A percentile compares a stretch with the other conserved stretches of the same genome.
Conservation (phyloP, 2,113 vertebrate species). For the Podarcis cretensis region DNA sequence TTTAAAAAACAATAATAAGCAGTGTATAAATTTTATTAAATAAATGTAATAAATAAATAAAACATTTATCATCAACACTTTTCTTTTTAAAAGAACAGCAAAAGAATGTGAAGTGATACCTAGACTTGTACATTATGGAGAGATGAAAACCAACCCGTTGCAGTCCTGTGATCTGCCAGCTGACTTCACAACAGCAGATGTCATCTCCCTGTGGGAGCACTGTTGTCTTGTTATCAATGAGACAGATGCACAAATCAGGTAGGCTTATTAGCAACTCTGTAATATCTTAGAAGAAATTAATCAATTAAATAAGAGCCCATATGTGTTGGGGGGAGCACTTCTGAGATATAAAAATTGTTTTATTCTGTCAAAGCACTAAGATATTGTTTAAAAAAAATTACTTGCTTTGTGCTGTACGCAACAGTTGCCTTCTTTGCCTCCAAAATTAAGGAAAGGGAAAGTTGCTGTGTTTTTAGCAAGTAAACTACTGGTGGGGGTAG, state of each 20-base stretch:
- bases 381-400: neutral
- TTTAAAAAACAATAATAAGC: neutral
- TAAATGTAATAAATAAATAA: neutral
- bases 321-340: neutral
- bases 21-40: too few relatives aligned
- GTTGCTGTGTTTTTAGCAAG: neutral
- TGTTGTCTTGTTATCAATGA: constrained; percentile 44
- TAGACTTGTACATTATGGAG: constrained; percentile 44
- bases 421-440: neutral
- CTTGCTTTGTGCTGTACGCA: neutral
- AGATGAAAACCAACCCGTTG: constrained; percentile 45
- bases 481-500: too few relatives aligned
- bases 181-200: constrained; percentile 64
- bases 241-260: neutral
- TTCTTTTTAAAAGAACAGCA: neutral
- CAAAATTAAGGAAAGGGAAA: neutral
- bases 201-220: constrained; percentile 43
- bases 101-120: constrained; percentile 34
- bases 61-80: neutral
- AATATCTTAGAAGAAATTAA: constrained; percentile 54
- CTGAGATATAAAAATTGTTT: neutral
- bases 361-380: constrained; percentile 5
- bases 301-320: neutral
- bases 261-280: constrained; percentile 60
- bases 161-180: constrained; percentile 60